Evolutionary conservation across 2,888 invertebrate genomes (phyloP).

Genomic region (Apamea crenata): DNA sequence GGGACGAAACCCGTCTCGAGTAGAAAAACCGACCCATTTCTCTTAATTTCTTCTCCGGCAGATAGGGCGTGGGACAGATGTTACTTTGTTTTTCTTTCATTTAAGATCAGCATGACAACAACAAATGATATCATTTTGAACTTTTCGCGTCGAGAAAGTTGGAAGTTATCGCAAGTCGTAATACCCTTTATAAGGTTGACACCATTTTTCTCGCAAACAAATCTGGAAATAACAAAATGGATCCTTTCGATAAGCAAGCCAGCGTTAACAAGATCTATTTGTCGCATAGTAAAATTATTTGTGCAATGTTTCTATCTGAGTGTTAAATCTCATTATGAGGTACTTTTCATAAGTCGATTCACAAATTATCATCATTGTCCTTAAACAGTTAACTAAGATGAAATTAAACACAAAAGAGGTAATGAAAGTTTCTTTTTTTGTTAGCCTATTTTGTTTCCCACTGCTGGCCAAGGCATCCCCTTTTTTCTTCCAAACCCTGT

Average conservation of each 20-base stretch:
- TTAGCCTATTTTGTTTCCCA: too few species aligned
- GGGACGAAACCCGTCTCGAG: conserved; percentile 4
- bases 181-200: conserved; percentile 21
- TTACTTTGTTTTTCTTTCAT: conserved; percentile 40
- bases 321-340: too few species aligned
- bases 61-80: conserved; percentile 36
- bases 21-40: conserved; percentile 43
- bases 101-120: conserved; percentile 17
- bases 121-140: conserved; percentile 34
- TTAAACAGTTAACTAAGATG: neutral
- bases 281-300: neutral
- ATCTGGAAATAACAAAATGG: conserved; percentile 18
- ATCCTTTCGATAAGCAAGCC: neutral
- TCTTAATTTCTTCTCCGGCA: conserved; percentile 49
- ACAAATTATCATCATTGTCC: neutral
- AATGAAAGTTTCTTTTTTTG: neutral
- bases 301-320: neutral
- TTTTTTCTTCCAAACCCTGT: too few species aligned
- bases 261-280: conserved; percentile 5
- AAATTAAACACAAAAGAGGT: neutral
- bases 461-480: too few species aligned
- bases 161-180: conserved; percentile 8
- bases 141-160: conserved; percentile 24
- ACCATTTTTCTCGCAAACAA: conserved; percentile 26
- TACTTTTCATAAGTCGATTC: neutral